Base-by-base conservation (phyloP, 2,888 invertebrate genomes). In the Rosalia funebris region DNA sequence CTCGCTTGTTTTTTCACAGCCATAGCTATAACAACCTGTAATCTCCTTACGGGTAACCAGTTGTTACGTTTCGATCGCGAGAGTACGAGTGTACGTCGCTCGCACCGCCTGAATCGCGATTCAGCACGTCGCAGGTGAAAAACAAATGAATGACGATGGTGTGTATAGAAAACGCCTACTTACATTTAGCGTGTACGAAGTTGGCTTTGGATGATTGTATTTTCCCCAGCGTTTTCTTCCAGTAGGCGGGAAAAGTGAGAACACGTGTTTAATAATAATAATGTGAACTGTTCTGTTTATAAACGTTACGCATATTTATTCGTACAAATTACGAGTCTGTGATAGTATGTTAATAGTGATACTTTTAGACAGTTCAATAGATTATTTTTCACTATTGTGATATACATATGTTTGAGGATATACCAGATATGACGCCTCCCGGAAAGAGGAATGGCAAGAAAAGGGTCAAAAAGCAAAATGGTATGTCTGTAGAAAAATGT, bases 11-110 rank as follows among this genome's bases (percentile, higher is more conserved):
- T 79, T 79, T 79, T 77, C 78, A 77, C 76, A 74, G 76, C 75
- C 74, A 66, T 63, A 68, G 72, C 77, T 79, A 79, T 79, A 80
- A 79, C 79, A 79, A 80, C 80, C 79, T 80, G 79, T 79, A 78
- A 78, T 79, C 78, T 75, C 69, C 69, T 66, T 59, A 69, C 68
- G 71, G 67, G 66, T 68, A 66, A 65, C 71, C 73, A 73, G 71
- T 71, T 61, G 71, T 66, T 68, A 68, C 64, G 65, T 39, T 39
- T n/a, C 15, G 1, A 39, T 50, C 16, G n/a, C 10, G 12, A 12
- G n/a, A 50, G 50, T 10, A 39, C 9, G 36, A 39, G 50, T 39
- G 50, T 10, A 50, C 7, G 50, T 20, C 39, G 50, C 39, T n/a
- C 15, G 10, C 20, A 9, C 31, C 15, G 39, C 31, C 12, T n/a